Conservation (phyloP, 2,888 invertebrate genomes). For the Hymenopus coronatus region DNA sequence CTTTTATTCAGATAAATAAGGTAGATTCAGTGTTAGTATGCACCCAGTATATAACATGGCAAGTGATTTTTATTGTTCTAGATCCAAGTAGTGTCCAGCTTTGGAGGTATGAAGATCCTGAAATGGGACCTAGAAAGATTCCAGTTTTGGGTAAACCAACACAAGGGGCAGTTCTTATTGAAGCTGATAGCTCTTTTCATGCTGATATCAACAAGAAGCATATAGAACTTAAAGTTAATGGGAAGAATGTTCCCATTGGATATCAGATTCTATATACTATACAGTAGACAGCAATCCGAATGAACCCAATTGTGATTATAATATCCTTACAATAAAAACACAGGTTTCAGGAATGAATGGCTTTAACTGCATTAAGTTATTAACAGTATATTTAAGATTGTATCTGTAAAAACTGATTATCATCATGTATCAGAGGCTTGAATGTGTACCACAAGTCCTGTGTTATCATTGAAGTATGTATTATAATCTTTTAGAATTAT, state of each 20-base stretch:
- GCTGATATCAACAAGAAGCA: conserved; percentile 39
- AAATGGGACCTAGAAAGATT: conserved; percentile 71
- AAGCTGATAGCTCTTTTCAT: conserved; percentile 48
- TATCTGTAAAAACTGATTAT: not conserved
- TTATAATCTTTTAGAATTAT: not conserved
- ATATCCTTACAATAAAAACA: no score
- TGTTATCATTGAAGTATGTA: not conserved
- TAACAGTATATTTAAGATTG: no score
- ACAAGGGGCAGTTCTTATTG: conserved; percentile 57
- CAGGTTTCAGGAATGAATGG: no score
- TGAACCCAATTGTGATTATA: no score
- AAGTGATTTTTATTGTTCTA: conserved; percentile 45
- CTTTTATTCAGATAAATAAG: no score
- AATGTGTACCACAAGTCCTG: not conserved
- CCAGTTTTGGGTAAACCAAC: conserved; percentile 67
- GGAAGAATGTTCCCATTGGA: conserved; percentile 14
- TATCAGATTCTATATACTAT: conserved; percentile 25
- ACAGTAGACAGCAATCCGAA: not conserved
- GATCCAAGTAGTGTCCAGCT: conserved; percentile 63
- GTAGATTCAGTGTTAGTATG: no score
- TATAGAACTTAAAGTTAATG: conserved; percentile 19
- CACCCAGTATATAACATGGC: no score
- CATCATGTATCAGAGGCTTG: not conserved
- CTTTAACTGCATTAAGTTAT: not conserved
- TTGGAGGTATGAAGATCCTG: conserved; percentile 75